Conservation (phyloP, 2,888 invertebrate genomes). For the Sepioteuthis lessoniana region DNA sequence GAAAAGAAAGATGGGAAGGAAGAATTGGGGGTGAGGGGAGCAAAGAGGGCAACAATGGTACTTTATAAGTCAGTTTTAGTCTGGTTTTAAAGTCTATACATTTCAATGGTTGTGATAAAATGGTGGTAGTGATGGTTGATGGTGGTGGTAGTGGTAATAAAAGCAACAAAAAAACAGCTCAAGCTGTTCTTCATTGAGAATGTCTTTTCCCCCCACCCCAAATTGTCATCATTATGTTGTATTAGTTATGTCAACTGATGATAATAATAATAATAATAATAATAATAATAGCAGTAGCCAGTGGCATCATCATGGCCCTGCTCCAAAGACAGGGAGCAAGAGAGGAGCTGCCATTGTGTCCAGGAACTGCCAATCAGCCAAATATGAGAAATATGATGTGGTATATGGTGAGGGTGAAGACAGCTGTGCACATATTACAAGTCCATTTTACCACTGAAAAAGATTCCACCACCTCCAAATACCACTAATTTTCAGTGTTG, state of each 20-base stretch:
- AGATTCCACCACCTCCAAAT: conserved; percentile 33
- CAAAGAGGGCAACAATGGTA: conserved; percentile 23
- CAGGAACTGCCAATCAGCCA: conserved; percentile 41
- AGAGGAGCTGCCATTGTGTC: conserved; percentile 23
- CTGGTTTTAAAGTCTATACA: background rate
- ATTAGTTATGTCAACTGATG: conserved; percentile 33
- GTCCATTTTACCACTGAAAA: conserved; percentile 1
- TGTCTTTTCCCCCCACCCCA: background rate
- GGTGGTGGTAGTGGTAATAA: conserved; percentile 33
- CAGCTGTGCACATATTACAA: conserved; percentile 37
- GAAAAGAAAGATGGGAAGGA: conserved; percentile 34
- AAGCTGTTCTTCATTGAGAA: conserved; percentile 43
- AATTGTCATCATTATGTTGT: conserved; percentile 16
- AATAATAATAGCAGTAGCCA: background rate
- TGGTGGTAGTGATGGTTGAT: background rate
- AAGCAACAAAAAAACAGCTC: background rate
- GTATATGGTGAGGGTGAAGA: conserved; percentile 40
- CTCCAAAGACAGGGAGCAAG: conserved; percentile 10
- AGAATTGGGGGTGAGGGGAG: background rate
- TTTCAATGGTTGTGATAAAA: background rate
- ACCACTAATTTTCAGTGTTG: conserved; percentile 33
- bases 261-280: background rate
- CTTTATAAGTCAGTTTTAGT: background rate
- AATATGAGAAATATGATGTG: conserved; percentile 43
- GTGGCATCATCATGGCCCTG: conserved; percentile 1